Percentiles rank a stretch among this genome's conserved stretches.
These are phyloP conservation scores for Oncorhynchus keta DNA, from an alignment of 2,113 vertebrate species.

Conservation along the genomic window DNA sequence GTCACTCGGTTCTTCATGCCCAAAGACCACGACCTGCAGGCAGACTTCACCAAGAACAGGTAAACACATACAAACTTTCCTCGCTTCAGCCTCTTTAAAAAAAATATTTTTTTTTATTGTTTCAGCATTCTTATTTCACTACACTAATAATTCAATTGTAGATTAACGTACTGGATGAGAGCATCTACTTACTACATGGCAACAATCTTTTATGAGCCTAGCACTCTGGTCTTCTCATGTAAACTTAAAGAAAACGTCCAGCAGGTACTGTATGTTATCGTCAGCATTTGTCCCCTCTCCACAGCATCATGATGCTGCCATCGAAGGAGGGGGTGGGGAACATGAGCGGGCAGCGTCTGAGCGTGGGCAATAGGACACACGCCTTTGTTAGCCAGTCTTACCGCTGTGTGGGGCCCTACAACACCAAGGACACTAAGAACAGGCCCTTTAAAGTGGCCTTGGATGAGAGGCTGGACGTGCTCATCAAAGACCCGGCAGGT, in stretches of 20 bases:
- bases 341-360: background rate
- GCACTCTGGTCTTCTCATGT: too few relatives aligned
- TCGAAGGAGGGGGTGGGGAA: constrained; percentile 50
- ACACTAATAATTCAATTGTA: too few relatives aligned
- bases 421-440: constrained; percentile 84
- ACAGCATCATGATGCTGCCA: constrained; percentile 84
- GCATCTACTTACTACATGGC: too few relatives aligned
- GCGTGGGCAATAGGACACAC: constrained; percentile 53
- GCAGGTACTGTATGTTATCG: background rate
- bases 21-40: constrained; percentile 78
- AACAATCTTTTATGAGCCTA: too few relatives aligned
- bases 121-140: too few relatives aligned
- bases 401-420: constrained; percentile 78
- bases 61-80: constrained; percentile 36
- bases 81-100: background rate
- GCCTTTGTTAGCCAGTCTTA: constrained; percentile 78
- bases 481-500: constrained; percentile 88
- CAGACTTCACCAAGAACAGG: constrained; percentile 84
- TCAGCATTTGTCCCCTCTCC: background rate
- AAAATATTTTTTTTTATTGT: too few relatives aligned
- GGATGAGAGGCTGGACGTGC: constrained; percentile 81
- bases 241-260: too few relatives aligned
- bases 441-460: constrained; percentile 68
- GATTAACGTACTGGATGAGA: too few relatives aligned
- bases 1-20: constrained; percentile 82